Base-by-base conservation (phyloP, 1,140 invertebrate species). In the Colletes latitarsis region DNA sequence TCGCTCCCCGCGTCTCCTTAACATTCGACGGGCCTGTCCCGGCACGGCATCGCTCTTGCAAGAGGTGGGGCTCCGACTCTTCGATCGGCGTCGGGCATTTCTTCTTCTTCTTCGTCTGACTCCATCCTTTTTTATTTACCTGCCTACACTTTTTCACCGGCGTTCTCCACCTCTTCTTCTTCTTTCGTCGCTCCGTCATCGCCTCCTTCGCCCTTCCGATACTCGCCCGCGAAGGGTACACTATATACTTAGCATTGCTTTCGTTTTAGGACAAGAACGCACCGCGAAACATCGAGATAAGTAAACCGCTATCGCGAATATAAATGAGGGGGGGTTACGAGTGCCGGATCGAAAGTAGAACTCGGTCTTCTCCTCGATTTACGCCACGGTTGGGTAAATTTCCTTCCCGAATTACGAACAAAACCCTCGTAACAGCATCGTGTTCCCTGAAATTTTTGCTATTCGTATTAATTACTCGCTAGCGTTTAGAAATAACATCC, bases 11-110 rank as follows among this genome's bases (percentile, higher is more conserved):
- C 81, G 87, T 89, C 88, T 90, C 87, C 89, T 90, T 91, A 91
- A 91, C 90, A 90, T 91, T 91, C 90, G 90, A 91, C 90, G 89
- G 88, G 90, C 90, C 90, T 90, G 90, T 91, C 90, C 88, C 85
- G 86, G 80, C 86, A 82, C 82, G 86, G 84, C 87, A 86, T 84
- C 80, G 82, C 58, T 84, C 83, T 88, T 62, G 70, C 75, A 76
- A 89, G 88, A 88, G 86, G 89, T 88, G 89, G 86, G 86, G 87
- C 88, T 90, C 88, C 81, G 88, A 83, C 87, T 90, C 87, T 90
- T 90, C 84, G 84, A 88, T 89, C 84, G 87, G 70, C 70, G 84
- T 87, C 81, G 84, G 82, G 86, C 73, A 86, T 87, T 87, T 88
- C 83, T 88, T 87, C 83, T 82, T 77, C 79, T 73, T 77, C 81